Conservation (phyloP, 2,888 invertebrate species). For the Scaptomyza caliginosa region DNA sequence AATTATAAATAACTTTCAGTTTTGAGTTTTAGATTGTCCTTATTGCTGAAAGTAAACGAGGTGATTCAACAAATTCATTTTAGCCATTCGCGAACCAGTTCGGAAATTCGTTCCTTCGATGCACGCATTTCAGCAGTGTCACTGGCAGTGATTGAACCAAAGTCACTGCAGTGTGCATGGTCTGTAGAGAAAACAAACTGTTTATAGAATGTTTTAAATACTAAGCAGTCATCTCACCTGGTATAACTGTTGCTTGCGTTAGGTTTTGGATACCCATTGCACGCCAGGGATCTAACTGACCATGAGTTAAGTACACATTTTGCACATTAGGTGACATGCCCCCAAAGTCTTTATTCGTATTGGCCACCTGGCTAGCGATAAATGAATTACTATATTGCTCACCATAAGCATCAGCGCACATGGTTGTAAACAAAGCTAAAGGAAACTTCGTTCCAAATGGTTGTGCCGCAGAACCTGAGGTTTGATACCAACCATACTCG, state of each 20-base stretch:
- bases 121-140: conserved; percentile 78
- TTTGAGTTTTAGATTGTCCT: conserved; percentile 1
- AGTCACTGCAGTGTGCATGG: conserved; percentile 82
- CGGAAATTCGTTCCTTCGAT: conserved; percentile 79
- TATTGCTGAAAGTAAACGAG: conserved; percentile 3
- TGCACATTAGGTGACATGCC: conserved; percentile 84
- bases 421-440: conserved; percentile 65
- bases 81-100: conserved; percentile 79
- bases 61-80: conserved; percentile 19
- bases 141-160: conserved; percentile 72
- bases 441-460: conserved; percentile 85
- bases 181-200: conserved; percentile 44
- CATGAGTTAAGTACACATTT: conserved; percentile 86
- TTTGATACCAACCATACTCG: conserved; percentile 94
- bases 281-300: conserved; percentile 86
- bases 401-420: conserved; percentile 80
- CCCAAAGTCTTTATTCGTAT: conserved; percentile 85
- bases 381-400: conserved; percentile 64
- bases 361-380: conserved; percentile 59
- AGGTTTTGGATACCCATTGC: conserved; percentile 84
- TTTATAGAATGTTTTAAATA: neutral
- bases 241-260: conserved; percentile 73
- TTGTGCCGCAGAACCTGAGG: conserved; percentile 86
- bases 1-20: conserved; percentile 2
- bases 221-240: conserved; percentile 51